These are phyloP conservation scores for Tiliacea citrago DNA, from an alignment of 2,888 invertebrate species.

Conservation along the genomic window DNA sequence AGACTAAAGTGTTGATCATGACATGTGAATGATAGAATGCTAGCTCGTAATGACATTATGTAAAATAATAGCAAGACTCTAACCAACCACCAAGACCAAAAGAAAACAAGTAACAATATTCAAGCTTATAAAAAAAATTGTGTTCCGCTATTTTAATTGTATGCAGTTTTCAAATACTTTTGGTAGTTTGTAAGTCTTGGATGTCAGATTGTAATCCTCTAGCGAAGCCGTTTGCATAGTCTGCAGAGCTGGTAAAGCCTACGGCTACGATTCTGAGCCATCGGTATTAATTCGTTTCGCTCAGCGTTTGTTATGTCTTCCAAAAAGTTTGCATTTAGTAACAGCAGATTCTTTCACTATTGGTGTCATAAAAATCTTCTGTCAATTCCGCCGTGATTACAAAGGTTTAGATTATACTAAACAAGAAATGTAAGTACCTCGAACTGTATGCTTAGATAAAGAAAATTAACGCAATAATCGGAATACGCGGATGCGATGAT, in stretches of 20 bases:
- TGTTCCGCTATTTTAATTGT: not conserved
- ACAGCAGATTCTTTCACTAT: not conserved
- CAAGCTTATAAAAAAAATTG: not conserved
- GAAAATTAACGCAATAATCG: not conserved
- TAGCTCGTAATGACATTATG: not conserved
- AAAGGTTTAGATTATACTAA: not conserved
- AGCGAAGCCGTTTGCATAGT: slow-evolving; percentile 18
- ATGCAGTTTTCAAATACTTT: slow-evolving; percentile 19
- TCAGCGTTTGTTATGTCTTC: slow-evolving; percentile 1
- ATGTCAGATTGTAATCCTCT: slow-evolving; percentile 24
- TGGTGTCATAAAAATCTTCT: not conserved
- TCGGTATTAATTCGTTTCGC: slow-evolving; percentile 26
- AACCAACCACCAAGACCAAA: not conserved
- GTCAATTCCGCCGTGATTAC: too few species aligned
- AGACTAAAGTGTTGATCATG: not conserved
- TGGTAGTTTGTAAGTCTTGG: not conserved
- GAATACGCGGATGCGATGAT: not conserved
- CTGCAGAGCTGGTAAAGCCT: slow-evolving; percentile 19
- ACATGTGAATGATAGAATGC: not conserved
- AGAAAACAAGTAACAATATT: not conserved
- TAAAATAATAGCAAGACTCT: not conserved
- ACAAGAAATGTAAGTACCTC: not conserved
- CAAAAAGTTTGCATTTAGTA: not conserved
- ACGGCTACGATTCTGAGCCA: not conserved
- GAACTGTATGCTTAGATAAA: not conserved